Evolutionary conservation across 2,113 vertebrate genomes (phyloP), one percentile per base, ranked within the genome.

Genomic region (Hemibates koningsi): DNA sequence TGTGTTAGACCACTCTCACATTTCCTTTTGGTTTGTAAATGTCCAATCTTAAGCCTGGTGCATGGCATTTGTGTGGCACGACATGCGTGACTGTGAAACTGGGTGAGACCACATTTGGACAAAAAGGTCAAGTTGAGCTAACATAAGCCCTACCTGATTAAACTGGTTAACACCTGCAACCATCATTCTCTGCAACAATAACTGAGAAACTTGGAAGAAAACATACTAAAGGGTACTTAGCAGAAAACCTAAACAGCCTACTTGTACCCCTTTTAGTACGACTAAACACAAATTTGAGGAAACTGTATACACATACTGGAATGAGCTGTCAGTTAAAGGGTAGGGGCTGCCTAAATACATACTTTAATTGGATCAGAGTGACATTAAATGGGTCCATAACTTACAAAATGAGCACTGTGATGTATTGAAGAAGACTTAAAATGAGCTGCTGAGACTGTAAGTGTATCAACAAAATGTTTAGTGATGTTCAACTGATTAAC

Each of bases 351-450:
- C 5, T 71, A 71, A 71, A 71, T 63, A 24, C n/a, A 71, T 16
- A 43, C 3, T 43, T 0, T 43, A 24, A 71, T 43, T 71, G 13
- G n/a, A 71, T 43, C 38, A 43, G 66, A 16, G 38, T 43, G 38
- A 71, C 13, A 71, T 71, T 71, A 43, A 71, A 71, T 43, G n/a
- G 38, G n/a, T 45, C 21, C 66, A 73, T 27, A 45, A 73, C 66
- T 71, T 71, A 71, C 0, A 24, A 71, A 24, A 71, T 71, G 1
- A 71, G 38, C 38, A 43, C 38, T 73, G 27, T 27, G 38, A 24
- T 73, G 21, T 73, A 16, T 73, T 1, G 21, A 73, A 73, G 38
- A 73, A 43, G 66, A 24, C 12, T 71, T 71, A 9, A 43, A 71
- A 41, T 16, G 7, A 71, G 66, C 38, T 71, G 38, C n/a, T 71